Evolutionary conservation across 2,113 vertebrate genomes (phyloP).

Genomic region (Hystrix brachyura): DNA sequence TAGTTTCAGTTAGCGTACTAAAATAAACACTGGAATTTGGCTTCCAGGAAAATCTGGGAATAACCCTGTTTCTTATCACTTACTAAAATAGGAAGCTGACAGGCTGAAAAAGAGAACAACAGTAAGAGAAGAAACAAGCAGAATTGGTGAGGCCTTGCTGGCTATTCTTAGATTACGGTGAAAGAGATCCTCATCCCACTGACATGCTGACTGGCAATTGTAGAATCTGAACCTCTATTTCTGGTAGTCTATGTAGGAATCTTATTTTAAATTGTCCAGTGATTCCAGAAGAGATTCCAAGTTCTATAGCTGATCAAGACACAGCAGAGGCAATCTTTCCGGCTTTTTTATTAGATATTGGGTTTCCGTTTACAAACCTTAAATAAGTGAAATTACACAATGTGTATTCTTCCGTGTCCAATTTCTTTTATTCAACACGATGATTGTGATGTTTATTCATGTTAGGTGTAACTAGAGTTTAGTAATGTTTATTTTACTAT

Average conservation of each 20-base stretch:
- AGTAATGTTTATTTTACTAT: neutral
- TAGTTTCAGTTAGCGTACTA: neutral
- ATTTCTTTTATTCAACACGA: neutral
- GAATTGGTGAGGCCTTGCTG: too few species aligned
- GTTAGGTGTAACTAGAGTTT: neutral
- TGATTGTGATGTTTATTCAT: neutral
- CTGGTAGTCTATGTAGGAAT: too few species aligned
- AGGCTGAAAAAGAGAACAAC: neutral
- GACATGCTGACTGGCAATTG: neutral
- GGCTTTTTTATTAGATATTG: neutral
- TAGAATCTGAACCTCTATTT: too few species aligned
- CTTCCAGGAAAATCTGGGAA: neutral
- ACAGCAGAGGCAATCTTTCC: neutral
- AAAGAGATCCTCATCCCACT: too few species aligned
- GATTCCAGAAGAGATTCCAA: neutral
- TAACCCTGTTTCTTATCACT: neutral
- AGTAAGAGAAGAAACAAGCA: neutral
- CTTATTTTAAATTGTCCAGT: neutral
- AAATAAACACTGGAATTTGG: neutral
- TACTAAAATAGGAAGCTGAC: neutral
- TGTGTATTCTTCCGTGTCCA: neutral
- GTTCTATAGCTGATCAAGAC: neutral
- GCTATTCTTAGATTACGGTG: neutral
- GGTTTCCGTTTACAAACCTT: neutral
- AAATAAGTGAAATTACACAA: neutral